These are phyloP conservation scores for Epizoanthus fatuus DNA, from an alignment of 92 coral and sea anemone genomes.

Conservation along the genomic window DNA sequence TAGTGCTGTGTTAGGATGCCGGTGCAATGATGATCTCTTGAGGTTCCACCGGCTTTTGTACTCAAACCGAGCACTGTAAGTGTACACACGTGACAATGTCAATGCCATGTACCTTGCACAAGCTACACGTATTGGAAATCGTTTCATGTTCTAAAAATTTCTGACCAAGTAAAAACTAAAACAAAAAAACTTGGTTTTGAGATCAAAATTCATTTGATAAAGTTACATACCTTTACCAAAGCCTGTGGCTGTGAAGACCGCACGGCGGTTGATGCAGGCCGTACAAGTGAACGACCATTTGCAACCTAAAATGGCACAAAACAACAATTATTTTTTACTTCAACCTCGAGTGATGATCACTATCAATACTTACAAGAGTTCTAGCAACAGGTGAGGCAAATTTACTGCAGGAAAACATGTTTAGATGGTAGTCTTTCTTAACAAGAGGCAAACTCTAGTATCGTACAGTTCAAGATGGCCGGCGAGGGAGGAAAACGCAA, in stretches of 20 bases:
- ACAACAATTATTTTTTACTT: constrained; percentile 4
- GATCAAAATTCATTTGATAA: neutral
- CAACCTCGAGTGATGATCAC: neutral
- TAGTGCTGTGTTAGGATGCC: neutral
- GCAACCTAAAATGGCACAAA: constrained; percentile 82
- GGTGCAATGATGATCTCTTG: neutral
- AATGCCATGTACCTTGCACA: neutral
- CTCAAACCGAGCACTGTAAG: constrained; percentile 18
- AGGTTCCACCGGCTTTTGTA: neutral
- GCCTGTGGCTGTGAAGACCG: constrained; percentile 96
- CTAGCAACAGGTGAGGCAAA: constrained; percentile 91
- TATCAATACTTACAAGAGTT: constrained; percentile 82
- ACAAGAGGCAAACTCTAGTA: too few relatives aligned
- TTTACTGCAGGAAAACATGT: constrained; percentile 98
- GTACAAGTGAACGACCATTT: constrained; percentile 93
- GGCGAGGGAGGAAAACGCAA: constrained; percentile 81
- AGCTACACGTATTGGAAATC: neutral
- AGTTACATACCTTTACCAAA: constrained; percentile 89
- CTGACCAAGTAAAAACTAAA: neutral
- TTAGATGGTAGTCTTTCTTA: constrained; percentile 67
- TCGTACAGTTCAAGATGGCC: constrained; percentile 91
- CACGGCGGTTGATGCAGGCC: constrained; percentile 93
- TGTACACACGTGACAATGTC: constrained; percentile 33
- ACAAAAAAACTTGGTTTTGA: neutral
- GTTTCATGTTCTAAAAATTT: neutral